Conservation (phyloP, 2,113 vertebrate species). For the Tetrao urogallus region DNA sequence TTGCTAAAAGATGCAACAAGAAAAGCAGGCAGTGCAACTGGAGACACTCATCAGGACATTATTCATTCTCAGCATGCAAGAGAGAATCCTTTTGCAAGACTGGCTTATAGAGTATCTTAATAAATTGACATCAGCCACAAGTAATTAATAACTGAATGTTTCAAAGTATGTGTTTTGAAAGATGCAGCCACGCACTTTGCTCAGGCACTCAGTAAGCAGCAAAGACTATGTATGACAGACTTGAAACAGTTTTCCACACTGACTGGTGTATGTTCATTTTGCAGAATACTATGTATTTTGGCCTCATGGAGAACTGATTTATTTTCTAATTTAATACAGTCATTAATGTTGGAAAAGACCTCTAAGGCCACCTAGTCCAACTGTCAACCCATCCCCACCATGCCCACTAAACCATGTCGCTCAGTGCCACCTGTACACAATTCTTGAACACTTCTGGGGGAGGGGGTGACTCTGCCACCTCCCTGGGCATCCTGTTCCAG, state of each 20-base stretch:
- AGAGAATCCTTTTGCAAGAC: not conserved
- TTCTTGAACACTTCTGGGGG: too few species aligned
- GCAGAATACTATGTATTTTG: not conserved
- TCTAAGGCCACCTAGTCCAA: too few species aligned
- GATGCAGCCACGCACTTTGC: not conserved
- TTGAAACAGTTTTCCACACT: not conserved
- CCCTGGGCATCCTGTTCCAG: too few species aligned
- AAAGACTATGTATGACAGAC: not conserved
- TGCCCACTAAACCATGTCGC: too few species aligned
- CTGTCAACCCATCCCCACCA: too few species aligned
- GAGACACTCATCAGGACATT: not conserved
- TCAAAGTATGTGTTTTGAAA: not conserved
- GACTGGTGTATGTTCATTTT: not conserved
- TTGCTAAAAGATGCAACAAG: too few species aligned
- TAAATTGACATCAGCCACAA: not conserved
- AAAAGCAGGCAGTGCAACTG: too few species aligned
- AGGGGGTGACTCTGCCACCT: too few species aligned
- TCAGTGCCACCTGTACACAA: too few species aligned
- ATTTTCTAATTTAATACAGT: not conserved
- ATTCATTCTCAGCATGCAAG: not conserved
- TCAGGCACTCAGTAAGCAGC: not conserved
- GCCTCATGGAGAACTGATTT: not conserved
- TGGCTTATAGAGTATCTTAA: not conserved
- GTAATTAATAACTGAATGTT: not conserved
- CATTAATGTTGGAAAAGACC: too few species aligned